Percentiles rank a stretch among this genome's conserved stretches.
phyloP scores from a whole-genome alignment of 2,113 vertebrate genomes.

The Gallinago undulata region DNA sequence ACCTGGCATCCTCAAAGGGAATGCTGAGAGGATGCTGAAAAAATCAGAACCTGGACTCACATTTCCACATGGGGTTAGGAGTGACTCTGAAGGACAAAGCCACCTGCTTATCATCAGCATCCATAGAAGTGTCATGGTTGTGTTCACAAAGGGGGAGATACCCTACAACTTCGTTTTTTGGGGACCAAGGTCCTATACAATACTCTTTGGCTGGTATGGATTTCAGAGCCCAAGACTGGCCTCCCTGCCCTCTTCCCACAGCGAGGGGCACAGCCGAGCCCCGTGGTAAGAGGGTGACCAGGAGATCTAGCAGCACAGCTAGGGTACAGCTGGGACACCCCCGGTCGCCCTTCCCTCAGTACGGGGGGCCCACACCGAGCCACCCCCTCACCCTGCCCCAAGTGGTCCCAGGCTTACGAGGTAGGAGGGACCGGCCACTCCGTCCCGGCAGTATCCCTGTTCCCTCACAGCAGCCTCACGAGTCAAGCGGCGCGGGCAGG shows the following conservation, averaged over 20 bases:
- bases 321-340: too few relatives aligned
- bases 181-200: too few relatives aligned
- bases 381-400: too few relatives aligned
- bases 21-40: background rate
- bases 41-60: background rate
- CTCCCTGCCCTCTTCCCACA: too few relatives aligned
- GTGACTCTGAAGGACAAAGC: background rate
- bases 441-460: rapidly evolving
- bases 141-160: too few relatives aligned
- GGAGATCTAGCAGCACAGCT: background rate
- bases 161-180: background rate
- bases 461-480: background rate
- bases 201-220: rapidly evolving
- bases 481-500: too few relatives aligned
- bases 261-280: background rate
- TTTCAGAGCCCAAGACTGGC: too few relatives aligned
- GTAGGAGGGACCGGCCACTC: rapidly evolving
- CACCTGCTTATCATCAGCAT: background rate
- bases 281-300: rapidly evolving
- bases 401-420: rapidly evolving
- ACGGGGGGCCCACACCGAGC: rapidly evolving
- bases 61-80: background rate
- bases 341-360: background rate
- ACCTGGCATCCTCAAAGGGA: background rate
- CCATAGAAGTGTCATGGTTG: background rate